A percentile compares a stretch with the other conserved stretches of the same genome.
phyloP scores from a whole-genome alignment of 2,113 vertebrate species.

The Gadus macrocephalus region DNA sequence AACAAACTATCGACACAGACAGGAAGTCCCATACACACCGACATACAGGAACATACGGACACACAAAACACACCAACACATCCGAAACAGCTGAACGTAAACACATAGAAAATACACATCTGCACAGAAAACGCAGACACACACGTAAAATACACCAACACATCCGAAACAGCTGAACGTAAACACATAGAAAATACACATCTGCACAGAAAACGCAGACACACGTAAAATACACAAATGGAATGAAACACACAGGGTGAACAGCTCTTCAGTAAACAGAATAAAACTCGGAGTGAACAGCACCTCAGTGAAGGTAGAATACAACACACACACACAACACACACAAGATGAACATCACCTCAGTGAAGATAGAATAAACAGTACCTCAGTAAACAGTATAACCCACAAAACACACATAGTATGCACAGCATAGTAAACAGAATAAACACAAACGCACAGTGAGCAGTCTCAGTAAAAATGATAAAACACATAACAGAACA shows the following conservation, averaged over 20 bases:
- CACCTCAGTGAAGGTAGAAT: too few relatives aligned
- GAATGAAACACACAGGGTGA: not conserved
- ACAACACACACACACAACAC: too few relatives aligned
- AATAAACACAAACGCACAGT: too few relatives aligned
- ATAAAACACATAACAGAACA: too few relatives aligned
- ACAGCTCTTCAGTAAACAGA: too few relatives aligned
- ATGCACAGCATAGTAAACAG: too few relatives aligned
- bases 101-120: not conserved
- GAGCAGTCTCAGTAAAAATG: too few relatives aligned
- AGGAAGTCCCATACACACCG: slow-evolving; percentile 9
- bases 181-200: not conserved
- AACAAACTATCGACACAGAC: slow-evolving; percentile 8
- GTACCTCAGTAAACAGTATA: too few relatives aligned
- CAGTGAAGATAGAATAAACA: not conserved
- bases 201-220: not conserved
- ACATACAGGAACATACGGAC: not conserved
- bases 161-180: not conserved
- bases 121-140: not conserved
- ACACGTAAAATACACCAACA: not conserved
- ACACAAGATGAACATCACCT: not conserved
- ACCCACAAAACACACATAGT: too few relatives aligned
- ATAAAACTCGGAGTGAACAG: too few relatives aligned
- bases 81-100: too few relatives aligned
- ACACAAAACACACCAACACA: not conserved
- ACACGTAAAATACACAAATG: not conserved